Evolutionary conservation across 2,888 invertebrate species (phyloP).

Genomic region (Luperina testacea): DNA sequence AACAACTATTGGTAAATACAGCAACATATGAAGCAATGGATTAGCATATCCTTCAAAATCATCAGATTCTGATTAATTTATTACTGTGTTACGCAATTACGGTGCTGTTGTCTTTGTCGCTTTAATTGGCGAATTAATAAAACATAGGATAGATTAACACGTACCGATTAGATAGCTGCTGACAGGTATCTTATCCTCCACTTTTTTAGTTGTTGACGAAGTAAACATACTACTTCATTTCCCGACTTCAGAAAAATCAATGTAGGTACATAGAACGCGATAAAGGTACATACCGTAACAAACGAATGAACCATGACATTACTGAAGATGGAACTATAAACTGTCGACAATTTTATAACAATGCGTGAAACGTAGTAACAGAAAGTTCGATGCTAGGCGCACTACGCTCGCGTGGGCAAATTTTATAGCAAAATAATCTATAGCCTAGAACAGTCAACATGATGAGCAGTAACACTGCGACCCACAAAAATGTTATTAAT

Average conservation of each 20-base stretch:
- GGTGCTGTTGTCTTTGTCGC: background rate
- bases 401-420: too few relatives aligned
- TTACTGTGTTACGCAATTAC: too few relatives aligned
- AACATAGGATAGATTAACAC: background rate
- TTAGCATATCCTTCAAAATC: too few relatives aligned
- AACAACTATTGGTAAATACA: too few relatives aligned
- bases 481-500: conserved; percentile 49
- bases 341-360: background rate
- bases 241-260: background rate
- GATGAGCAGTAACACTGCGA: conserved; percentile 15
- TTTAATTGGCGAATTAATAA: background rate
- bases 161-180: background rate
- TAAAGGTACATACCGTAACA: background rate
- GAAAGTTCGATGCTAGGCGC: background rate
- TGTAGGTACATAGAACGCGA: too few relatives aligned
- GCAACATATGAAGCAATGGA: too few relatives aligned
- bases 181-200: background rate
- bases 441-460: conserved; percentile 5
- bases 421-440: conserved; percentile 3
- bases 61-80: too few relatives aligned
- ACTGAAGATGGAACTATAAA: background rate
- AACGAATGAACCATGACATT: background rate
- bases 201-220: too few relatives aligned
- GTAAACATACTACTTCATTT: too few relatives aligned
- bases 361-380: background rate